Evolutionary conservation across 2,113 vertebrate species (phyloP).

Genomic region (Symphodus melops): DNA sequence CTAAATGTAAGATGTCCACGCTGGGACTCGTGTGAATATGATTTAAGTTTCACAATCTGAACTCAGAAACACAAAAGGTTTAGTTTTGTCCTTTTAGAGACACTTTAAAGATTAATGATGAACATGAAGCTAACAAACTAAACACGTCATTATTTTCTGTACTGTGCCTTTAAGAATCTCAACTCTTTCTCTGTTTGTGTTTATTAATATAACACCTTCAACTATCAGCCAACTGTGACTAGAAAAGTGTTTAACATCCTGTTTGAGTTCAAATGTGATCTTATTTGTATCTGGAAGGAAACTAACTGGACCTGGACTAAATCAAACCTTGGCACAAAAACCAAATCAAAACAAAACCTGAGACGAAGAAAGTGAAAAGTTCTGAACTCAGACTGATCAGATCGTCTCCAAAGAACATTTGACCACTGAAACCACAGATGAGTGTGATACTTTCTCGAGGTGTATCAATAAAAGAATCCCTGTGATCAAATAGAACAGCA

Average conservation of each 20-base stretch:
- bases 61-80: too few relatives aligned
- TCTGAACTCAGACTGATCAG: conserved; percentile 87
- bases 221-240: conserved; percentile 64
- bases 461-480: too few relatives aligned
- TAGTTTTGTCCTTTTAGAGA: too few relatives aligned
- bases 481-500: background rate
- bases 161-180: conserved; percentile 99
- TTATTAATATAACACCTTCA: conserved; percentile 47
- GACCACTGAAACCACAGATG: conserved; percentile 10
- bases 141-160: conserved; percentile 97
- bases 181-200: conserved; percentile 82
- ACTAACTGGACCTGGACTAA: conserved; percentile 84
- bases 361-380: conserved; percentile 90
- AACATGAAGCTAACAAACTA: conserved; percentile 62
- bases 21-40: conserved; percentile 1
- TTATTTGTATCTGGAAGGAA: conserved; percentile 83
- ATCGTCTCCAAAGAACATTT: conserved; percentile 70
- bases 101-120: too few relatives aligned
- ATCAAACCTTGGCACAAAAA: conserved; percentile 98
- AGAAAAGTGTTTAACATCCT: conserved; percentile 66
- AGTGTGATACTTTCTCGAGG: too few relatives aligned
- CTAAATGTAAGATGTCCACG: conserved; percentile 44
- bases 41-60: too few relatives aligned
- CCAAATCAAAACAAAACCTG: conserved; percentile 66
- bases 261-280: conserved; percentile 66